Evolutionary conservation across 2,113 vertebrate species (phyloP), one percentile per base, ranked within the genome.

Genomic region (Pungitius pungitius): DNA sequence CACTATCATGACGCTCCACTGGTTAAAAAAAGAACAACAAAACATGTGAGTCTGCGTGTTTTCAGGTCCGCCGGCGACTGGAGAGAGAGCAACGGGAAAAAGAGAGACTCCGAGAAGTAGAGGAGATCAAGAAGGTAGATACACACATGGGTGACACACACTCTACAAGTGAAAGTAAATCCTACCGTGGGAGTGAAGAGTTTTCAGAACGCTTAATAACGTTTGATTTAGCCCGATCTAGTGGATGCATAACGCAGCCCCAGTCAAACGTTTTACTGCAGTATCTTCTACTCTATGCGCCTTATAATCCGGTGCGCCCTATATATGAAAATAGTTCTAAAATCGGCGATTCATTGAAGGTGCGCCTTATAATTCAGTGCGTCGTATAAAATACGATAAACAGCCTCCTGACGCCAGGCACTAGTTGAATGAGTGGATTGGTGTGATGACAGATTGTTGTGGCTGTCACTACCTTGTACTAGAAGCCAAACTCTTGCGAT

Each of bases 121-220:
- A 94, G 57, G 90, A 90, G 54, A 77, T 75, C 68, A 89, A 68
- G 55, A 91, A 88, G 92, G 92, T 94, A 80, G 56, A 62, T 0
- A 14, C 26, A 6, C 62, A 47, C 17, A 45, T 6, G 12, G 51
- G 51, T 13, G 51, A 54, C 24, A 13, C 18, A 3, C 66, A 39
- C 14, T 52, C 39, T 65, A 57, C 74, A 55, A 58, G 51, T 30
- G 15, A 64, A 72, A 18, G 14, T 1, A 64, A 58, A n/a, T n/a
- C n/a, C n/a, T n/a, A n/a, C n/a, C n/a, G n/a, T n/a, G n/a, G n/a
- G n/a, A n/a, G n/a, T n/a, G n/a, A n/a, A n/a, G n/a, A n/a, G n/a
- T n/a, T n/a, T n/a, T n/a, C n/a, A n/a, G n/a, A n/a, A n/a, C n/a
- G n/a, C n/a, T n/a, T n/a, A n/a, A n/a, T n/a, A n/a, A n/a, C n/a